Conservation (phyloP, 2,888 invertebrate genomes). For the Epirrita christyi region DNA sequence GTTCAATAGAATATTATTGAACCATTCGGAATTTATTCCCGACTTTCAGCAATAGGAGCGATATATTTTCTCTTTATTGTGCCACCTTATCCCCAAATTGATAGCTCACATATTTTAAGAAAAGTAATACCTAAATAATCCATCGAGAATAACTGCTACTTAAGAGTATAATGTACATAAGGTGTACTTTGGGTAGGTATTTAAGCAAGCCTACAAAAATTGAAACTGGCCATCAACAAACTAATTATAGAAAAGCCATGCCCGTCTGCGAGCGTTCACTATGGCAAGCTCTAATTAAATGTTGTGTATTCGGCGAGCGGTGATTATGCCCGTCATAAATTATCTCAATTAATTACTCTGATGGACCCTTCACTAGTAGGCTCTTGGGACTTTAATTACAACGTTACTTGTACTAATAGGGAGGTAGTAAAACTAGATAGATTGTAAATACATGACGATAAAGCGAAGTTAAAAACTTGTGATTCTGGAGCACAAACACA, state of each 20-base stretch:
- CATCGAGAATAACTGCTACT: too few species aligned
- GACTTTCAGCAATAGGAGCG: constrained; percentile 31
- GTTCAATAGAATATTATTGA: constrained; percentile 31
- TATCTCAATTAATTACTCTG: constrained; percentile 54
- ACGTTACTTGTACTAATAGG: background rate
- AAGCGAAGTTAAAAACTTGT: too few species aligned
- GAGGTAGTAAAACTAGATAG: too few species aligned
- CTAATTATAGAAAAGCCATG: background rate
- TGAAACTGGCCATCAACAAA: background rate
- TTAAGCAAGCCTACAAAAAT: background rate
- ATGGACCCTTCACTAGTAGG: constrained; percentile 36
- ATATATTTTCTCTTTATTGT: constrained; percentile 44
- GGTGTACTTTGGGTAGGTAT: too few species aligned
- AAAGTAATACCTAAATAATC: constrained; percentile 5
- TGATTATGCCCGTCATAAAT: constrained; percentile 48
- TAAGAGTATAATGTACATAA: too few species aligned
- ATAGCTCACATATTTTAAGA: constrained; percentile 25
- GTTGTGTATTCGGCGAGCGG: constrained; percentile 32
- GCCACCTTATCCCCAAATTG: constrained; percentile 38
- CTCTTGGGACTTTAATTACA: constrained; percentile 6
- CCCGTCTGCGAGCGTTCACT: constrained; percentile 9
- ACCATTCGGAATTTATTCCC: constrained; percentile 38
- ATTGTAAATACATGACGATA: too few species aligned
- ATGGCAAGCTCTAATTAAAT: constrained; percentile 23
- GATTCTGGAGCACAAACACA: too few species aligned